Evolutionary conservation across 2,888 invertebrate species (phyloP).

Genomic region (Cotesia congregata): DNA sequence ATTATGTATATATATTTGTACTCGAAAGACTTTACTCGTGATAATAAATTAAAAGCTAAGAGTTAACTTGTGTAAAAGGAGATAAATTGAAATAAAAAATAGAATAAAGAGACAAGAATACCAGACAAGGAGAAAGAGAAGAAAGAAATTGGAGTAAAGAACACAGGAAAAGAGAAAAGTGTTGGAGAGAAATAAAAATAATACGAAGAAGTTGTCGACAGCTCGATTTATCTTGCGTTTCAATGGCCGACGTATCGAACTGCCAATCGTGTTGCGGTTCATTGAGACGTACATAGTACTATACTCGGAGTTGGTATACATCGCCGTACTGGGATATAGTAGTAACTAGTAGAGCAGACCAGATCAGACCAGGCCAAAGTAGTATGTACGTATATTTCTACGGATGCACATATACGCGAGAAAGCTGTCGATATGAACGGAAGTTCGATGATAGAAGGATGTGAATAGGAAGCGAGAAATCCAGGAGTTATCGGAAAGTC

Average conservation of each 20-base stretch:
- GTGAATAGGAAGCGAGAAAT: slow-evolving; percentile 22
- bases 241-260: slow-evolving; percentile 35
- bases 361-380: slow-evolving; percentile 4
- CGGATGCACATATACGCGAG: slow-evolving; percentile 9
- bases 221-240: slow-evolving; percentile 38
- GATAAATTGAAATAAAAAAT: not conserved
- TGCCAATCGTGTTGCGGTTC: slow-evolving; percentile 55
- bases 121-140: slow-evolving; percentile 11
- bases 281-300: slow-evolving; percentile 52
- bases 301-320: slow-evolving; percentile 30
- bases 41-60: slow-evolving; percentile 3
- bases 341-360: slow-evolving; percentile 9
- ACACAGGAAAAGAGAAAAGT: slow-evolving; percentile 33
- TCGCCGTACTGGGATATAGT: slow-evolving; percentile 17
- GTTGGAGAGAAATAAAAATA: not conserved
- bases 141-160: slow-evolving; percentile 16
- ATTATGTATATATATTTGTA: not conserved
- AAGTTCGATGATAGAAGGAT: slow-evolving; percentile 9
- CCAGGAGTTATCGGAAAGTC: not conserved
- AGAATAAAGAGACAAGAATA: slow-evolving; percentile 10
- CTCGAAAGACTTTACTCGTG: not conserved
- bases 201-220: slow-evolving; percentile 36
- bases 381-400: slow-evolving; percentile 3
- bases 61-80: not conserved
- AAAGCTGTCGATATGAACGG: slow-evolving; percentile 3